A percentile compares a stretch with the other conserved stretches of the same genome.
Conservation (phyloP, 2,888 invertebrate genomes). For the Zygothrica quintamaculata region DNA sequence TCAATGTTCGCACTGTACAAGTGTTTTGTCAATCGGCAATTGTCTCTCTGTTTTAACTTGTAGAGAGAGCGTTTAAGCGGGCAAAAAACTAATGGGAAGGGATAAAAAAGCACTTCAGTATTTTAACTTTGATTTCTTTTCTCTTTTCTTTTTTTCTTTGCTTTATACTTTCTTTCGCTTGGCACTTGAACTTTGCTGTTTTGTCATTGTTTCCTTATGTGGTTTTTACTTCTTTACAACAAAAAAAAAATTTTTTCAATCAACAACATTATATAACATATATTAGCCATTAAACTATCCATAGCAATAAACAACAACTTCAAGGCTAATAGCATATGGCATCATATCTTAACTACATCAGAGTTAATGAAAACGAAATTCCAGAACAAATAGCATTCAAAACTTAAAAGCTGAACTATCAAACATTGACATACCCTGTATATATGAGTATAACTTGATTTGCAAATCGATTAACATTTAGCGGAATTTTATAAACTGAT, state of each 20-base stretch:
- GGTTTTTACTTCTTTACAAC: slow-evolving; percentile 33
- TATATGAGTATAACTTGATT: too few relatives aligned
- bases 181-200: slow-evolving; percentile 36
- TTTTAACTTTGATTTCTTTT: slow-evolving; percentile 10
- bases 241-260: too few relatives aligned
- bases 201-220: slow-evolving; percentile 39
- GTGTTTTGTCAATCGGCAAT: slow-evolving; percentile 30
- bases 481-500: too few relatives aligned
- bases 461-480: too few relatives aligned
- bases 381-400: too few relatives aligned
- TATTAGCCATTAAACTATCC: slow-evolving; percentile 10
- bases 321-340: too few relatives aligned
- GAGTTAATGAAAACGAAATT: too few relatives aligned
- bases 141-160: not conserved
- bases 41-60: slow-evolving; percentile 26
- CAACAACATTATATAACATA: not conserved
- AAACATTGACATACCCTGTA: too few relatives aligned
- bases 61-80: slow-evolving; percentile 30
- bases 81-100: slow-evolving; percentile 49
- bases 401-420: too few relatives aligned
- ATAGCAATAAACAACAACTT: too few relatives aligned
- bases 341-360: too few relatives aligned
- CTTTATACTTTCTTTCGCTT: slow-evolving; percentile 19
- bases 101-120: slow-evolving; percentile 41
- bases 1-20: slow-evolving; percentile 33